Percentiles rank a stretch among this genome's conserved stretches.
Evolutionary conservation across 2,888 invertebrate genomes (phyloP).

Genomic region (Pyrocoelia pectoralis): DNA sequence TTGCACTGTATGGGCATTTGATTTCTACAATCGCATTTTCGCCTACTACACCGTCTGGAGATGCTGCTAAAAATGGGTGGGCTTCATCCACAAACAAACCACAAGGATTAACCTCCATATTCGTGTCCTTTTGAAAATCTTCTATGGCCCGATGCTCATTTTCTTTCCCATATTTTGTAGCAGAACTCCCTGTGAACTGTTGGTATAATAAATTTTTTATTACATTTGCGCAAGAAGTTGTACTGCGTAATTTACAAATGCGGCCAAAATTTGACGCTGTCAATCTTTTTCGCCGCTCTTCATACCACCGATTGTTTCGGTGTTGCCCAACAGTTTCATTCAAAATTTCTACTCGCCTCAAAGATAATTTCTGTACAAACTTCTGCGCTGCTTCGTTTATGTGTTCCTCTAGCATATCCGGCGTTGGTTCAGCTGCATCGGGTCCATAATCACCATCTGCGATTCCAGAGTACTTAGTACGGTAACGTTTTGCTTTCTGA

Average conservation of each 20-base stretch:
- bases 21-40: not conserved
- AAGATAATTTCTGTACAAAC: not conserved
- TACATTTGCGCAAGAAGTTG: not conserved
- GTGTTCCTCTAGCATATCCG: no score
- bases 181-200: not conserved
- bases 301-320: not conserved
- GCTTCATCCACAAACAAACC: not conserved
- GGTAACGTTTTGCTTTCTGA: no score
- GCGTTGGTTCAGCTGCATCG: not conserved
- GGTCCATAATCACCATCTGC: not conserved
- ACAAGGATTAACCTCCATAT: not conserved
- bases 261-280: conserved; percentile 2
- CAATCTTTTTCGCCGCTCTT: not conserved
- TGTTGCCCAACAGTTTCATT: not conserved
- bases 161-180: not conserved
- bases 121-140: not conserved
- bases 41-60: not conserved
- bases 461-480: no score
- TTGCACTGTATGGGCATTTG: not conserved
- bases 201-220: conserved; percentile 4
- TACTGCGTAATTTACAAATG: conserved; percentile 2
- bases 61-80: not conserved
- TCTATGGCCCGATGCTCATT: not conserved
- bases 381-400: no score
- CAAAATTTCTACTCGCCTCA: not conserved